Evolutionary conservation across 2,888 invertebrate genomes (phyloP), one percentile per base, ranked within the genome.

Genomic region (Tricholauxania praeusta): DNA sequence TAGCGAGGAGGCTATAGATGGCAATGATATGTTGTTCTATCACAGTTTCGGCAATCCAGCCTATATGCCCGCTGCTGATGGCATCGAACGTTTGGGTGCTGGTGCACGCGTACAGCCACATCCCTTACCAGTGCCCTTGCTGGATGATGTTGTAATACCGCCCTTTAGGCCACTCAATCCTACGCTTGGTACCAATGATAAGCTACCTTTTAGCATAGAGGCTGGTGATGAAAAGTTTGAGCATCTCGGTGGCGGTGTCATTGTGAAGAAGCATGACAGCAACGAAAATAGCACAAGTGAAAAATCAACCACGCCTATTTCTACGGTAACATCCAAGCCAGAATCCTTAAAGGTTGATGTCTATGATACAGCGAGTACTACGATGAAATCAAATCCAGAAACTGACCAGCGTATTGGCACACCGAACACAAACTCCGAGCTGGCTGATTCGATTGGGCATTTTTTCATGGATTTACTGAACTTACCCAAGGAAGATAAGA

Each of bases 21-120:
- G 67, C 1, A 76, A 74, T 1, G 80, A 79, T 19, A 76, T 85
- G 76, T 77, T 85, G 1, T 85, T 83, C 66, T 93, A 92, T 79
- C 92, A 92, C 17, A 92, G 91, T 82, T 93, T 92, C 81, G 92
- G 92, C 22, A 89, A 91, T 82, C 92, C 92, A 0, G 90, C 91
- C 2, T 91, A 90, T 82, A 89, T 90, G 73, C 90, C 90, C 2
- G 90, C 90, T 55, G 84, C 90, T 10, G 89, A 90, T 77, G 90
- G 90, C 78, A 90, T 90, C 81, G 91, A 92, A 84, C 89, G 89
- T 19, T 86, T 92, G 72, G 92, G 92, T 2, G 89, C 89, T 0
- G 85, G 84, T 1, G 90, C 89, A 52, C 90, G 90, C 74, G 89
- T 92, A 0, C 90, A 90, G 81, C 90, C 92, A 12, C 92, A 92